Evolutionary conservation across 64 coral and sea anemone species (phyloP).

Genomic region (Orbicella faveolata): DNA sequence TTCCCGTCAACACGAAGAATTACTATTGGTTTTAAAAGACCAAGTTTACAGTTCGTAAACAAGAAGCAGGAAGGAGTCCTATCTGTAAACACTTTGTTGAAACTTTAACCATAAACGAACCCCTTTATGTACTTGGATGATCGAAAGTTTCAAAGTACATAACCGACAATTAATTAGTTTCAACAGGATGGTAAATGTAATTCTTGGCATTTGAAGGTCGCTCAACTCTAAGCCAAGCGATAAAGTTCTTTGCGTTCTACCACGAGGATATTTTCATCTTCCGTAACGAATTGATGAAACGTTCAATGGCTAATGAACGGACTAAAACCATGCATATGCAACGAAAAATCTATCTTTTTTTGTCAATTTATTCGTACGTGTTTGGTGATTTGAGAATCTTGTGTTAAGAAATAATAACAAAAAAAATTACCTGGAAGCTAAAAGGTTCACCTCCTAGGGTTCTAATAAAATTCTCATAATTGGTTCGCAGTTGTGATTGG

Average conservation of each 20-base stretch:
- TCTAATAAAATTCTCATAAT: slow-evolving; percentile 53
- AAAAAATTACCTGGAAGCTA: neutral
- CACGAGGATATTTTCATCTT: neutral
- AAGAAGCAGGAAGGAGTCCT: neutral
- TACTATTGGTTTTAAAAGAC: neutral
- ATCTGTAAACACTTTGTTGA: neutral
- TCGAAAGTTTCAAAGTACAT: slow-evolving; percentile 25
- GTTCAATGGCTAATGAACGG: no score
- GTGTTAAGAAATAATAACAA: neutral
- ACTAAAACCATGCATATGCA: no score
- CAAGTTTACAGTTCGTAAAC: no score
- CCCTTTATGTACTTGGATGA: neutral
- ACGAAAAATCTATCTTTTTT: neutral
- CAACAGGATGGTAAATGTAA: neutral
- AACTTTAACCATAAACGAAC: neutral
- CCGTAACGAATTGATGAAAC: neutral
- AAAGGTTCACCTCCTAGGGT: slow-evolving; percentile 13
- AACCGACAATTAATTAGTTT: slow-evolving; percentile 28
- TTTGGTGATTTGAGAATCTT: neutral
- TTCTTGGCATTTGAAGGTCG: slow-evolving; percentile 11
- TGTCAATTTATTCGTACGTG: slow-evolving; percentile 2
- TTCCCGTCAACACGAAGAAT: neutral
- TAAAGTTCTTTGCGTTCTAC: neutral
- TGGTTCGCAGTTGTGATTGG: slow-evolving; percentile 19
- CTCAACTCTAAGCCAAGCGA: no score